Evolutionary conservation across 2,888 invertebrate genomes (phyloP).

Genomic region (Lycaena phlaeas): DNA sequence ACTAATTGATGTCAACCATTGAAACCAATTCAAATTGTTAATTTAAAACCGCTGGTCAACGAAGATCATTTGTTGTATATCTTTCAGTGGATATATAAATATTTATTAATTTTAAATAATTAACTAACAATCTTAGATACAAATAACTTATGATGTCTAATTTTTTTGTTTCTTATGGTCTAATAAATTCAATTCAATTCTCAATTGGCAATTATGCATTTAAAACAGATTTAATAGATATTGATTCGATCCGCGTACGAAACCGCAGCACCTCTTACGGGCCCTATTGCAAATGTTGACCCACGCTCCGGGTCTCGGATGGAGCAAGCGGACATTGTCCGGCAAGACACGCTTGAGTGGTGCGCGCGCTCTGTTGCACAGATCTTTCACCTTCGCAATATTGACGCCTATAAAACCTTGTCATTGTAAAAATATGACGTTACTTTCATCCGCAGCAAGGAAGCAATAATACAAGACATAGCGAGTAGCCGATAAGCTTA

Average conservation of each 20-base stretch:
- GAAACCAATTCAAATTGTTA: background rate
- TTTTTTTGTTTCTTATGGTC: no score
- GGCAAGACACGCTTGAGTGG: slow-evolving; percentile 60
- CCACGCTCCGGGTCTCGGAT: slow-evolving; percentile 37
- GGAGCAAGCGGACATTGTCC: slow-evolving; percentile 70
- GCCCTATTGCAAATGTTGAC: slow-evolving; percentile 29
- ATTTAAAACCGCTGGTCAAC: background rate
- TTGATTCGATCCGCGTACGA: background rate
- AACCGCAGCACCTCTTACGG: slow-evolving; percentile 1
- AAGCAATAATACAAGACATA: slow-evolving; percentile 26
- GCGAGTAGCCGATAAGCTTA: slow-evolving; percentile 18
- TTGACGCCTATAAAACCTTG: slow-evolving; percentile 71
- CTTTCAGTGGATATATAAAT: no score
- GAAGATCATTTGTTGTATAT: no score
- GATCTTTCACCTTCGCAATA: slow-evolving; percentile 72
- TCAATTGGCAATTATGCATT: no score
- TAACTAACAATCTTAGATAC: no score
- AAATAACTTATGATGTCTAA: no score
- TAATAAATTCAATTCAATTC: no score
- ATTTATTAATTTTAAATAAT: no score
- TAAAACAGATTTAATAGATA: no score
- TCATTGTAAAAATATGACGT: slow-evolving; percentile 62
- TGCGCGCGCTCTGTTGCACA: slow-evolving; percentile 61
- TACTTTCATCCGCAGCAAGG: slow-evolving; percentile 59
- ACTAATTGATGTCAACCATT: slow-evolving; percentile 1